These are phyloP conservation scores for Prolemur simus DNA, from an alignment of 2,113 vertebrate species.

Conservation along the genomic window DNA sequence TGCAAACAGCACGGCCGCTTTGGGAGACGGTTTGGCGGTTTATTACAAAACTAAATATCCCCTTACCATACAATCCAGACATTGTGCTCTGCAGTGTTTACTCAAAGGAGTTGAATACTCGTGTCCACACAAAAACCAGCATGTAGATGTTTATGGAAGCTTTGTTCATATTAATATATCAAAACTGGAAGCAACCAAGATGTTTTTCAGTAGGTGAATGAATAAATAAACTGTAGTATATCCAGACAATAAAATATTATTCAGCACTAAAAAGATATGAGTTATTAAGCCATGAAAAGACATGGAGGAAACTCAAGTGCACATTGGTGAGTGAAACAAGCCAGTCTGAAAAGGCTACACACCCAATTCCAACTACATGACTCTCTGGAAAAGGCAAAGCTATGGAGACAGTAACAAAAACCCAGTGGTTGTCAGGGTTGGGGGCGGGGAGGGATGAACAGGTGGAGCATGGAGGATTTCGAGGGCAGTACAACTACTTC, in stretches of 20 bases:
- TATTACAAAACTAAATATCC: neutral
- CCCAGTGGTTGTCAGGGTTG: neutral
- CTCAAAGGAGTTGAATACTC: neutral
- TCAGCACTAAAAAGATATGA: neutral
- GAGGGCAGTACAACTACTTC: no score
- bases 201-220: neutral
- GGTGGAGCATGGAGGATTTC: neutral
- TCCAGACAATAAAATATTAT: neutral
- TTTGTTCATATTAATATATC: neutral
- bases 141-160: neutral
- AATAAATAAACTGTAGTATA: neutral
- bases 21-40: neutral
- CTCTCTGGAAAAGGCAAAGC: neutral
- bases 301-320: neutral
- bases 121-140: neutral
- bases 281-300: neutral
- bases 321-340: neutral
- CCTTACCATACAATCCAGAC: neutral
- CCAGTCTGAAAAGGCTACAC: rapidly evolving
- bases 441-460: rapidly evolving
- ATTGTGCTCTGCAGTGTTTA: neutral
- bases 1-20: rapidly evolving
- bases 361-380: rapidly evolving
- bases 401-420: neutral
- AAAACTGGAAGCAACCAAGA: neutral